Percentiles rank a stretch among this genome's conserved stretches.
These are phyloP conservation scores for Misgurnus mizolepis DNA, from an alignment of 2,113 vertebrate species.

Conservation along the genomic window DNA sequence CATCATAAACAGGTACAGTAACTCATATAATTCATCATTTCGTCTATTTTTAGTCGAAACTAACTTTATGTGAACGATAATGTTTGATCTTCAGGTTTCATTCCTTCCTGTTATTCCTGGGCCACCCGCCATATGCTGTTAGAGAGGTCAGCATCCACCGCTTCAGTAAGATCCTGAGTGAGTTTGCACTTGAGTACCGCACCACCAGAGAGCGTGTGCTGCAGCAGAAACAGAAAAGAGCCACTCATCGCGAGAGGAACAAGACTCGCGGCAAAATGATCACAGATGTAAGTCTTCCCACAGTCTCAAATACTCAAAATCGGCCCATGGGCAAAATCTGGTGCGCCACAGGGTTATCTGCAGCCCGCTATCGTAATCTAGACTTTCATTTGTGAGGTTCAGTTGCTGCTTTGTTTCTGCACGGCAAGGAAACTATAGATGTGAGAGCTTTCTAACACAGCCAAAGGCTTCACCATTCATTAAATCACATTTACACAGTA, in stretches of 20 bases:
- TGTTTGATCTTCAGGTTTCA: conserved; percentile 82
- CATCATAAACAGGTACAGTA: conserved; percentile 91
- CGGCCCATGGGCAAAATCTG: too few species aligned
- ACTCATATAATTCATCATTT: neutral
- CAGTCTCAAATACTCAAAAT: neutral
- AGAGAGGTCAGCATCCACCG: conserved; percentile 94
- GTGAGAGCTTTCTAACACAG: too few species aligned
- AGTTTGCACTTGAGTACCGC: conserved; percentile 96
- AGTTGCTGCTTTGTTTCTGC: too few species aligned
- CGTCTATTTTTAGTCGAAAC: neutral
- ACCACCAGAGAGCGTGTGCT: conserved; percentile 93
- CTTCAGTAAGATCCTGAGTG: conserved; percentile 94
- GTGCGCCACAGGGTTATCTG: too few species aligned
- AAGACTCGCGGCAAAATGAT: conserved; percentile 99
- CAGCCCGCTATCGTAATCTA: neutral
- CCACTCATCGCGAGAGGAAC: conserved; percentile 96
- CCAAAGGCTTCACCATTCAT: too few species aligned
- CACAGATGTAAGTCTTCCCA: conserved; percentile 87
- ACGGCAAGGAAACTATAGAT: too few species aligned
- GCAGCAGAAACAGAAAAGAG: conserved; percentile 95
- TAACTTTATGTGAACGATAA: too few species aligned
- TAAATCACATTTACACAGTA: too few species aligned
- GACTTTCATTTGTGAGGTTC: neutral
- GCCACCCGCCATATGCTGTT: conserved; percentile 86
- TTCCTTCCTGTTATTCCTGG: conserved; percentile 94